These are phyloP conservation scores for Metaphire vulgaris DNA, from an alignment of 1,140 invertebrate genomes.

Conservation along the genomic window DNA sequence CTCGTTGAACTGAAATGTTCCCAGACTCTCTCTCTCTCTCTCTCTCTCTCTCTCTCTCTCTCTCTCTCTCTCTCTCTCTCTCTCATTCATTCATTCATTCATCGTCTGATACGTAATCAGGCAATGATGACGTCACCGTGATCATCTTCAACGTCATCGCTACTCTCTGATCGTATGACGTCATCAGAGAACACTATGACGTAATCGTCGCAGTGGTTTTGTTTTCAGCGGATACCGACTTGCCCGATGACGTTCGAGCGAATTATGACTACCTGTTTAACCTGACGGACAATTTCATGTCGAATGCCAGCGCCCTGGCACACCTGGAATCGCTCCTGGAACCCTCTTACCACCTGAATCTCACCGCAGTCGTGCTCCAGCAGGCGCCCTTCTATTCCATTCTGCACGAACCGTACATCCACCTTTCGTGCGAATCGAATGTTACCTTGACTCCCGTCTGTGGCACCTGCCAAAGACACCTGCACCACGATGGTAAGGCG, in stretches of 20 bases:
- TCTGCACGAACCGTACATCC: not conserved
- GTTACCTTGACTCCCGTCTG: not conserved
- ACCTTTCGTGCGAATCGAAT: not conserved
- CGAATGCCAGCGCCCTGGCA: not conserved
- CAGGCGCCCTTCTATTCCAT: not conserved
- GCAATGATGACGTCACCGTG: no score
- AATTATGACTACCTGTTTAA: not conserved
- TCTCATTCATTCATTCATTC: no score
- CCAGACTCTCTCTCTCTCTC: no score
- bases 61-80: no score
- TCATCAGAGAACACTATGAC: no score
- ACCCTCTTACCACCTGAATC: not conserved
- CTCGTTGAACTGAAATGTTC: no score
- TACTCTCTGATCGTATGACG: no score
- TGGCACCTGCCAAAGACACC: not conserved
- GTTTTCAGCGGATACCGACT: no score
- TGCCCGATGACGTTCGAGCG: not conserved
- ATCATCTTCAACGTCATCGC: no score
- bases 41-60: no score
- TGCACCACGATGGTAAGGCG: not conserved
- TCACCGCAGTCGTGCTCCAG: not conserved
- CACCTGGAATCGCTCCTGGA: not conserved
- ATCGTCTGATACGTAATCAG: no score
- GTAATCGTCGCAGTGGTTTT: no score
- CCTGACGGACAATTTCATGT: not conserved